Percentiles rank a stretch among this genome's conserved stretches.
Evolutionary conservation across 2,113 vertebrate genomes (phyloP).

Genomic region (Argyrosomus japonicus): DNA sequence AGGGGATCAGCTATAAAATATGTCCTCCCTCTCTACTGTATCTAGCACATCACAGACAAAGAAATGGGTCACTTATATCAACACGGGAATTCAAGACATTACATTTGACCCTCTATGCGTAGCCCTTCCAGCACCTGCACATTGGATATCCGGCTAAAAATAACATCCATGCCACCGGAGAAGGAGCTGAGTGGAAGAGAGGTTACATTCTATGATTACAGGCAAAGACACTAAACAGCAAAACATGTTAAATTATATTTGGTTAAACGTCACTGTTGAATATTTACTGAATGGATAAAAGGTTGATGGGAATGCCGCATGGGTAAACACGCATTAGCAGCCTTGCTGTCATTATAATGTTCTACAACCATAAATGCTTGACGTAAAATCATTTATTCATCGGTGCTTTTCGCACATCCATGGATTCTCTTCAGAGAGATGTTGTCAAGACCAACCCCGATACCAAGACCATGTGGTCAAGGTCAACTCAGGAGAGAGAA

Average conservation of each 20-base stretch:
- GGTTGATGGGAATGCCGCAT: background rate
- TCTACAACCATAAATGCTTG: background rate
- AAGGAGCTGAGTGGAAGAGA: conserved; percentile 7
- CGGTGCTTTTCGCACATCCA: background rate
- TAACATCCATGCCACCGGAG: conserved; percentile 47
- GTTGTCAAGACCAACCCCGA: background rate
- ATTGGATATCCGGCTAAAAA: conserved; percentile 70
- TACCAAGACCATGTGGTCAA: background rate
- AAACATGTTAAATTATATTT: conserved; percentile 11
- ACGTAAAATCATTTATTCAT: background rate
- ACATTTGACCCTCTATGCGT: conserved; percentile 64
- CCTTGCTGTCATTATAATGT: background rate
- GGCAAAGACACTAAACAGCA: background rate
- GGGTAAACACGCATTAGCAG: background rate
- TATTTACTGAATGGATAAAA: background rate
- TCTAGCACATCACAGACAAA: conserved; percentile 66
- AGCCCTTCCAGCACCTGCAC: conserved; percentile 68
- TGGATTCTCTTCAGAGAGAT: background rate
- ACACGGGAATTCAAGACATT: conserved; percentile 69
- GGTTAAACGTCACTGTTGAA: background rate
- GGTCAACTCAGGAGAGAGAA: background rate
- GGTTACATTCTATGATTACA: background rate
- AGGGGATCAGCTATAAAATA: conserved; percentile 7
- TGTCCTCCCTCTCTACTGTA: conserved; percentile 49
- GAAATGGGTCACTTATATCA: conserved; percentile 71